Percentiles rank a stretch among this genome's conserved stretches.
phyloP scores from a whole-genome alignment of 2,113 vertebrate species.

The Chamaea fasciata region DNA sequence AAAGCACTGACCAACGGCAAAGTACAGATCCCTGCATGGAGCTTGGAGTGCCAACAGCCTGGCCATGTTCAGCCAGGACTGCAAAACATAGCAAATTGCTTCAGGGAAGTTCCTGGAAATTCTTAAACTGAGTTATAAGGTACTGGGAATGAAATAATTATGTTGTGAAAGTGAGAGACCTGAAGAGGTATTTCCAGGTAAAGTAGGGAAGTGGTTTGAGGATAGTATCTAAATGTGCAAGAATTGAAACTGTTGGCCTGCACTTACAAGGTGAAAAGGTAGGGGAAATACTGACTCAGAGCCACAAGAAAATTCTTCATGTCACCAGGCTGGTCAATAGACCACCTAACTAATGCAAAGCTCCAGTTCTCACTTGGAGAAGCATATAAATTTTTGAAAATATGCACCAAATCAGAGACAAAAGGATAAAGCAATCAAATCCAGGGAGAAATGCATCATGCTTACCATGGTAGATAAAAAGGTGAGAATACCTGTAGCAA shows the following conservation, averaged over 20 bases:
- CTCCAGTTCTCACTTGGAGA: not conserved
- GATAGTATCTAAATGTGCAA: not conserved
- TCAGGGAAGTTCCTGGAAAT: not conserved
- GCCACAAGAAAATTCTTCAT: not conserved
- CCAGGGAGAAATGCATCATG: not conserved
- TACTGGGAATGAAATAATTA: not conserved
- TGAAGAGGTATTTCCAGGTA: not conserved
- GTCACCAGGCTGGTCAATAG: not conserved
- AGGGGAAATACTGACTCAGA: not conserved
- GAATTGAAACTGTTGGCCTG: not conserved
- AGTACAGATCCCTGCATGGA: not conserved
- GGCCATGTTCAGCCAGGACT: not conserved
- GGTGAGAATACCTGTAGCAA: not conserved
- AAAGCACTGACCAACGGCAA: not conserved
- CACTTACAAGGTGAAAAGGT: not conserved
- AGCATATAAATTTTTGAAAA: not conserved
- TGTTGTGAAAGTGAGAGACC: not conserved
- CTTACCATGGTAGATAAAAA: not conserved
- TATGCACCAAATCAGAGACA: not conserved
- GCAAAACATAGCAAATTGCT: not conserved
- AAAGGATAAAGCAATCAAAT: not conserved
- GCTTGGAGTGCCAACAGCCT: rapidly evolving
- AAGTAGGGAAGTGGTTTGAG: not conserved
- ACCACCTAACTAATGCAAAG: not conserved
- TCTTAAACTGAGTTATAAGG: not conserved